Evolutionary conservation across 2,797 vertebrate species (phyloP).

Genomic region (Phataginus tetradactyla): DNA sequence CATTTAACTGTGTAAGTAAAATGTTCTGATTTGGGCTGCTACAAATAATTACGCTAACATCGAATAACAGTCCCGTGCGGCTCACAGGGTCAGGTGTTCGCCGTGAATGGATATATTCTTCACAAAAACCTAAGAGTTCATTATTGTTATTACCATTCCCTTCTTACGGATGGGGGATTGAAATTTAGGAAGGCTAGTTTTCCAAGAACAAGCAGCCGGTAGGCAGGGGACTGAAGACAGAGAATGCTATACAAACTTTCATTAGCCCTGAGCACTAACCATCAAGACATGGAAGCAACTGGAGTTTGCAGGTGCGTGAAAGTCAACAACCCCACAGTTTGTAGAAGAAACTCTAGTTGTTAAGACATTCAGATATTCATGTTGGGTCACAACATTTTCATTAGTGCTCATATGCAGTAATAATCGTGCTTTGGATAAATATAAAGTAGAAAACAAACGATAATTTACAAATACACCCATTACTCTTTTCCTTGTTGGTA

Average conservation of each 20-base stretch:
- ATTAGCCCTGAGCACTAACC: too few species aligned
- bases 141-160: not conserved
- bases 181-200: not conserved
- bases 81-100: not conserved
- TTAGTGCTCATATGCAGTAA: not conserved
- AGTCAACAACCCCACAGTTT: not conserved
- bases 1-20: not conserved
- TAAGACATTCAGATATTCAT: not conserved
- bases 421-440: not conserved
- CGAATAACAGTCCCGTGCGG: not conserved
- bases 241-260: not conserved
- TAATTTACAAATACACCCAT: not conserved
- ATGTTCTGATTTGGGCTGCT: not conserved
- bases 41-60: not conserved
- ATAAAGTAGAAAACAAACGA: not conserved
- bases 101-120: not conserved
- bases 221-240: not conserved
- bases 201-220: not conserved
- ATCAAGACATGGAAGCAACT: too few species aligned
- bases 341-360: not conserved
- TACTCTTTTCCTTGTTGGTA: not conserved
- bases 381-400: not conserved
- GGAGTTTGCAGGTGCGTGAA: not conserved
- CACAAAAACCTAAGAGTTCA: not conserved
- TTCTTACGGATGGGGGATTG: not conserved